Conservation (phyloP, 2,113 vertebrate species). For the Ageneiosus marmoratus region DNA sequence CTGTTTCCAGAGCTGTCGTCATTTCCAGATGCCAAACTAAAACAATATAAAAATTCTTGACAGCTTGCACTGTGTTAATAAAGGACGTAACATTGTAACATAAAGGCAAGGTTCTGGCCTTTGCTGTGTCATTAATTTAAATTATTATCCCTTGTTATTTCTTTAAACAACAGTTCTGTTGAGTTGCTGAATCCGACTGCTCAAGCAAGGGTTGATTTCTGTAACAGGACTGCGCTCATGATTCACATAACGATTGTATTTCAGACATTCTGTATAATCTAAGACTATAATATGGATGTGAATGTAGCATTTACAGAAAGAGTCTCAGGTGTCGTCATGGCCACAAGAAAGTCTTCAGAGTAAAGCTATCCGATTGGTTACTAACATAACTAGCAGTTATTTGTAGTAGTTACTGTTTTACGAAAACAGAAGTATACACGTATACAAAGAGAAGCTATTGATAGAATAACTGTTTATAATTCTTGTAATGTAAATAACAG, state of each 20-base stretch:
- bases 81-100: background rate
- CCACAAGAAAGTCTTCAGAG: no score
- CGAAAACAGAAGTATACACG: no score
- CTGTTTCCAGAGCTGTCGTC: conserved; percentile 56
- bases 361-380: no score
- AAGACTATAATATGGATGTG: no score
- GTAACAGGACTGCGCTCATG: no score
- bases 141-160: background rate
- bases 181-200: background rate
- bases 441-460: no score
- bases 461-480: background rate
- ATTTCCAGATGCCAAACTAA: conserved; percentile 57
- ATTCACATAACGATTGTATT: no score
- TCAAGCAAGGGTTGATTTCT: background rate
- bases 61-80: background rate
- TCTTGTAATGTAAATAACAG: background rate
- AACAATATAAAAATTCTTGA: background rate
- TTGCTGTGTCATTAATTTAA: background rate
- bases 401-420: no score
- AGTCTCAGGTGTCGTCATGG: no score
- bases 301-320: no score
- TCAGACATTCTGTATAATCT: no score
- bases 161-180: background rate
- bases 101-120: background rate
- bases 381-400: no score